Evolutionary conservation across 1,140 invertebrate species (phyloP).

Genomic region (Zaprionus nigranus): DNA sequence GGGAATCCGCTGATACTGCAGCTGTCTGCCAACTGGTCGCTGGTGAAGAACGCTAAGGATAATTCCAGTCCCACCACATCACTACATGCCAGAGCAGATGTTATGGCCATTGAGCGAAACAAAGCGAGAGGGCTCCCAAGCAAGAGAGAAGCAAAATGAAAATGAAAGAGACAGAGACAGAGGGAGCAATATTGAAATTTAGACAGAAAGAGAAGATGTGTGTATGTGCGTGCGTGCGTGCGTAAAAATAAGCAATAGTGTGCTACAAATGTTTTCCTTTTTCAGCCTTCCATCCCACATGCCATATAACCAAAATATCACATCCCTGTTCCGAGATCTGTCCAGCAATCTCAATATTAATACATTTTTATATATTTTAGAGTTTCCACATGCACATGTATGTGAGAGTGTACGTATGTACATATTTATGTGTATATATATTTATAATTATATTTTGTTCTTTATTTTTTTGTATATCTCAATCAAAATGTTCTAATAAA

Average conservation of each 20-base stretch:
- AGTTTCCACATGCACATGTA: not conserved
- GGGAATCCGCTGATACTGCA: slow-evolving; percentile 35
- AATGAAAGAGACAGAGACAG: slow-evolving; percentile 4
- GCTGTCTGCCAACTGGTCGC: slow-evolving; percentile 33
- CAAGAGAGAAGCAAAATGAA: slow-evolving; percentile 3
- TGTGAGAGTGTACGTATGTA: not conserved
- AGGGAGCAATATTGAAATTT: slow-evolving; percentile 28
- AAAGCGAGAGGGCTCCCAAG: slow-evolving; percentile 48
- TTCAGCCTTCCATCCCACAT: not conserved
- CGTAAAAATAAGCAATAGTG: not conserved
- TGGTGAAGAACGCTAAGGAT: slow-evolving; percentile 28
- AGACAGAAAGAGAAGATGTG: slow-evolving; percentile 8
- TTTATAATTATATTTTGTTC: slow-evolving; percentile 6
- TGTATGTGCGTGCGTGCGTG: not conserved
- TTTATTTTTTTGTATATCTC: slow-evolving; percentile 12
- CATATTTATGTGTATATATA: not conserved
- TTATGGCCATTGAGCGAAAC: slow-evolving; percentile 16
- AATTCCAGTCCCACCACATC: not conserved
- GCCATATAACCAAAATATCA: not conserved
- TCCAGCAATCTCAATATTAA: not conserved
- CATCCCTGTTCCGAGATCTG: not conserved
- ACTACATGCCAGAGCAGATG: slow-evolving; percentile 10
- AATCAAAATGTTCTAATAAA: not conserved
- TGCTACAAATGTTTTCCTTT: not conserved
- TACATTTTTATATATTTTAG: no score